phyloP scores from a whole-genome alignment of 2,888 invertebrate species.

The Argyra leucocephala region DNA sequence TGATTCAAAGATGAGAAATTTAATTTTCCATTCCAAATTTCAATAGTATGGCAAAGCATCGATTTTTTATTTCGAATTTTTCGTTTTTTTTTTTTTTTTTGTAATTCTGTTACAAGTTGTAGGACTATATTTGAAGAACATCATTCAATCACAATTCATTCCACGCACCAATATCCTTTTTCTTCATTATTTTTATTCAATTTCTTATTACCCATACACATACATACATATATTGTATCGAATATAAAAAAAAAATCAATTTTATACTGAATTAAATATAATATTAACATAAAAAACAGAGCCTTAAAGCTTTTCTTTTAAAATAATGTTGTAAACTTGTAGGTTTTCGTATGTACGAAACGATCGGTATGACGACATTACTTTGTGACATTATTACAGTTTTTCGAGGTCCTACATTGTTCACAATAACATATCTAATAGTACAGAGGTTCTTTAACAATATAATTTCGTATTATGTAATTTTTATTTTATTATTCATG shows the following conservation, averaged over 20 bases:
- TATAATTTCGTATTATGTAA: too few relatives aligned
- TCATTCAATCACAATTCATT: background rate
- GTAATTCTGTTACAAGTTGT: too few relatives aligned
- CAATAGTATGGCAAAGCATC: background rate
- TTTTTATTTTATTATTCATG: background rate
- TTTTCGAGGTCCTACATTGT: too few relatives aligned
- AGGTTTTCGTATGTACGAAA: background rate
- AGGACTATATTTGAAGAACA: background rate
- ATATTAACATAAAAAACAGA: constrained; percentile 42
- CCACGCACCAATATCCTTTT: background rate
- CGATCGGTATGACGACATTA: too few relatives aligned
- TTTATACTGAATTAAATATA: constrained; percentile 28
- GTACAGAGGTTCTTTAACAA: too few relatives aligned
- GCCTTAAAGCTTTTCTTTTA: constrained; percentile 20
- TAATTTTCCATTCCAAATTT: too few relatives aligned
- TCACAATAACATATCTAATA: too few relatives aligned
- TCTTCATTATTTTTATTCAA: background rate
- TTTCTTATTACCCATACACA: background rate
- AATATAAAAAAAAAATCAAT: background rate
- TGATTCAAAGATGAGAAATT: too few relatives aligned
- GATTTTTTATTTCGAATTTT: background rate
- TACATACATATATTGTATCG: too few relatives aligned
- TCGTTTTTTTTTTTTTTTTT: background rate
- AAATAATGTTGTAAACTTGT: background rate
- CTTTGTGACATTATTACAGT: too few relatives aligned